Percentiles rank a stretch among this genome's conserved stretches.
Evolutionary conservation across 2,888 invertebrate species (phyloP).

Genomic region (Caenorhabditis auriculariae): DNA sequence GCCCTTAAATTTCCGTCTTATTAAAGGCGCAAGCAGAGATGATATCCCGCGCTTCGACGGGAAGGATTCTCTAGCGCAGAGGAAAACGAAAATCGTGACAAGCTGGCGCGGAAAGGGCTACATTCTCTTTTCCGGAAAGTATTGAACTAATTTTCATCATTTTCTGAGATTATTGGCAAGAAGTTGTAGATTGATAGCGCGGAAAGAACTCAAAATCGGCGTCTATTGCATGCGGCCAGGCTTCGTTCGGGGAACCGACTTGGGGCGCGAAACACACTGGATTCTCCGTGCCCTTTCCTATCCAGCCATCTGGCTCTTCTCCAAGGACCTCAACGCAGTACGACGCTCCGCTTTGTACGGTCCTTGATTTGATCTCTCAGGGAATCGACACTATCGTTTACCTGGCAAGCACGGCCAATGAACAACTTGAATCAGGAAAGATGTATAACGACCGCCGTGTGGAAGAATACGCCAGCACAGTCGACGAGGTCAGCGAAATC

Average conservation of each 20-base stretch:
- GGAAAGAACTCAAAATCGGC: slow-evolving; percentile 22
- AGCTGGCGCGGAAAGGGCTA: no score
- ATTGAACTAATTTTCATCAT: not conserved
- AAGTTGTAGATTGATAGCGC: slow-evolving; percentile 11
- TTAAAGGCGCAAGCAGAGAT: slow-evolving; percentile 46
- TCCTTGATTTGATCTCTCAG: slow-evolving; percentile 65
- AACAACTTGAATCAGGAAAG: slow-evolving; percentile 72
- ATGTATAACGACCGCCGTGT: slow-evolving; percentile 69
- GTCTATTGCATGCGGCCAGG: slow-evolving; percentile 28
- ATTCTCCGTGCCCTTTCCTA: slow-evolving; percentile 50
- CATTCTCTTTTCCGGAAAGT: no score
- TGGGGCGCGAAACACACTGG: slow-evolving; percentile 55
- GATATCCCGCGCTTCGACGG: no score
- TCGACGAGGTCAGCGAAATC: slow-evolving; percentile 40
- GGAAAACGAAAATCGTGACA: no score
- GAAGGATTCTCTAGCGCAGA: no score
- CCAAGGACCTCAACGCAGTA: slow-evolving; percentile 54
- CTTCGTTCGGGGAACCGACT: slow-evolving; percentile 37
- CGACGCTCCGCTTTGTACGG: not conserved
- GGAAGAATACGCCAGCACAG: slow-evolving; percentile 40
- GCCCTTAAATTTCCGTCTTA: slow-evolving; percentile 8
- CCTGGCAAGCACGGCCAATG: slow-evolving; percentile 75
- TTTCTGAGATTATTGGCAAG: no score
- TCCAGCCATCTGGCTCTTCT: slow-evolving; percentile 58
- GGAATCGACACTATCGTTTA: slow-evolving; percentile 79